These are phyloP conservation scores for Apistogramma diplotaenia DNA, from an alignment of 2,113 vertebrate species.

Conservation along the genomic window DNA sequence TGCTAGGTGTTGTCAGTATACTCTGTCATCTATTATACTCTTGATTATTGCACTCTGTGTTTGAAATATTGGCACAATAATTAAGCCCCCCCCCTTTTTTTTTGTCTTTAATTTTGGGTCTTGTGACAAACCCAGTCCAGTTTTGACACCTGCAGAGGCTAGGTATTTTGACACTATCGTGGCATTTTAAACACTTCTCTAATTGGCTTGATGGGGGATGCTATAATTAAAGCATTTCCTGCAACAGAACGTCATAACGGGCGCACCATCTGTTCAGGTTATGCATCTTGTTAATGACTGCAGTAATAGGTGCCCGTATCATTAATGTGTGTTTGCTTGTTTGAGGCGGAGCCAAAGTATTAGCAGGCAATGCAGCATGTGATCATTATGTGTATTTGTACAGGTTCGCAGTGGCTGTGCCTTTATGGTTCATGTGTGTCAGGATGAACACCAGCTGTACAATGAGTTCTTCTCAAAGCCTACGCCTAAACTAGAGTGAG, in stretches of 20 bases:
- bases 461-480: constrained; percentile 96
- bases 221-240: constrained; percentile 55
- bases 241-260: constrained; percentile 20
- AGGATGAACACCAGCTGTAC: constrained; percentile 96
- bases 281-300: constrained; percentile 48
- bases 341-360: constrained; percentile 24
- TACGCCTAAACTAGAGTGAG: constrained; percentile 93
- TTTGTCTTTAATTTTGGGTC: neutral
- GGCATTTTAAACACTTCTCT: constrained; percentile 47
- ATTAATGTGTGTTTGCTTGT: constrained; percentile 19
- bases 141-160: neutral
- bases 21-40: constrained; percentile 1
- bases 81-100: neutral
- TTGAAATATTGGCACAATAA: constrained; percentile 3
- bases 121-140: neutral
- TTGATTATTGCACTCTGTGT: neutral
- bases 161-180: constrained; percentile 4
- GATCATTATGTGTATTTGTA: constrained; percentile 19
- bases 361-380: neutral
- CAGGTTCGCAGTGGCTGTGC: constrained; percentile 98
- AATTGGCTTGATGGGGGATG: constrained; percentile 57
- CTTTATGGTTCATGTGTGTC: constrained; percentile 98
- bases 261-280: constrained; percentile 29
- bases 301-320: constrained; percentile 19
- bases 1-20: neutral